Evolutionary conservation across 2,113 vertebrate species (phyloP), one percentile per base, ranked within the genome.

Genomic region (Spheniscus mendiculus): DNA sequence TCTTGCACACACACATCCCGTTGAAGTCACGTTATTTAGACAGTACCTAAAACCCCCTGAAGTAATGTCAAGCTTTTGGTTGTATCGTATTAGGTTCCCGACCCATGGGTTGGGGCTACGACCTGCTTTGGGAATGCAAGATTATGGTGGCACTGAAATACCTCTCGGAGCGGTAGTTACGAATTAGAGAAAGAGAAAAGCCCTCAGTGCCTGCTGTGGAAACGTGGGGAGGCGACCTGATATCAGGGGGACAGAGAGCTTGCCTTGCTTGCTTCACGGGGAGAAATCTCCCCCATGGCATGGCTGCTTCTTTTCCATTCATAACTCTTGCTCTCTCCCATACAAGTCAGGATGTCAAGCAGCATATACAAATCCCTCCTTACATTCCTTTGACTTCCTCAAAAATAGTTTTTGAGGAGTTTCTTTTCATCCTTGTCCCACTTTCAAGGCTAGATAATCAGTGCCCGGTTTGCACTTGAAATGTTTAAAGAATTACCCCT

Each of bases 151-250:
- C 36, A 50, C 34, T 44, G 19, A 38, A 80, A 40, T 61, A 40
- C 29, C 45, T 55, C 62, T 40, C 1, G 0, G 22, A 79, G 44
- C 2, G 0, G 13, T 56, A 36, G 34, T 63, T 56, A 56, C 0
- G 0, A 25, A 42, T 32, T 32, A 55, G 17, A 15, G 18, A 66
- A 73, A 38, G 23, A 45, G 23, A 73, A 91, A 22, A 38, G 12
- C 20, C 59, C 52, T 66, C 61, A 15, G 45, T 20, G 23, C 36
- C 32, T 38, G 44, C 52, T 59, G 32, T 9, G 21, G 30, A 55
- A 87, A 55, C 0, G 1, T 0, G 1, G 30, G 40, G 26, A 69
- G 15, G n/a, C 0, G 12, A 36, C 21, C 40, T 1, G 1, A 4
- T 47, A 11, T 8, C 2, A 1, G 26, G 26, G 14, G 12, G 9